Evolutionary conservation across 2,113 vertebrate species (phyloP).

Genomic region (Mormyrus iriodes): DNA sequence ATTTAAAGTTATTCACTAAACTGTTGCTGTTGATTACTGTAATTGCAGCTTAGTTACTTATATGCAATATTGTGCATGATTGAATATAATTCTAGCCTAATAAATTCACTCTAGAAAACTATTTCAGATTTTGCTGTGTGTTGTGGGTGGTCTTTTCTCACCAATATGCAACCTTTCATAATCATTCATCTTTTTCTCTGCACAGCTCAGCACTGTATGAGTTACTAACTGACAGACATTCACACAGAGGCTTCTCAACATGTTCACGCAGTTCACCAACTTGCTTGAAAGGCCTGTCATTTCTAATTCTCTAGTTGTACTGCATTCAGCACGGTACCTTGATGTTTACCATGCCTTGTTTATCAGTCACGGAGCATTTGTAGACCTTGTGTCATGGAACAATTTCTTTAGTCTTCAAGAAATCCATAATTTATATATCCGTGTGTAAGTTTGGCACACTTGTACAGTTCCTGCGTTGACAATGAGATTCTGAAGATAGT

Average conservation of each 20-base stretch:
- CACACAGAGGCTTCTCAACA: neutral
- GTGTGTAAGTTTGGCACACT: neutral
- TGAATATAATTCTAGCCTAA: neutral
- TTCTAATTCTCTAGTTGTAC: neutral
- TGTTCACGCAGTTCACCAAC: neutral
- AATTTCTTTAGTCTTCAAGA: neutral
- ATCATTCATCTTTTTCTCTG: neutral
- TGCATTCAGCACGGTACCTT: neutral
- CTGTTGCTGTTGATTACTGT: neutral
- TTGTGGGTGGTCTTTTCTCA: neutral
- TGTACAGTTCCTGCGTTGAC: neutral
- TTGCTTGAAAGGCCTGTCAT: neutral
- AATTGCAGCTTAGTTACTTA: neutral
- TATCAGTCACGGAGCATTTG: neutral
- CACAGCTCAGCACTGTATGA: neutral
- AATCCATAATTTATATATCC: constrained; percentile 8
- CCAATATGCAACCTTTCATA: neutral
- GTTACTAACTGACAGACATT: neutral
- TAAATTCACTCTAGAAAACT: neutral
- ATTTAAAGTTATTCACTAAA: neutral
- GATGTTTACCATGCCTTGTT: constrained; percentile 2
- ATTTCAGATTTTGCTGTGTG: neutral
- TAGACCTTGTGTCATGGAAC: neutral
- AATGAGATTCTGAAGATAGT: neutral
- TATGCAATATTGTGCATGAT: neutral